Base-by-base conservation (phyloP, 2,888 invertebrate genomes). In the Campoplex nolae region DNA sequence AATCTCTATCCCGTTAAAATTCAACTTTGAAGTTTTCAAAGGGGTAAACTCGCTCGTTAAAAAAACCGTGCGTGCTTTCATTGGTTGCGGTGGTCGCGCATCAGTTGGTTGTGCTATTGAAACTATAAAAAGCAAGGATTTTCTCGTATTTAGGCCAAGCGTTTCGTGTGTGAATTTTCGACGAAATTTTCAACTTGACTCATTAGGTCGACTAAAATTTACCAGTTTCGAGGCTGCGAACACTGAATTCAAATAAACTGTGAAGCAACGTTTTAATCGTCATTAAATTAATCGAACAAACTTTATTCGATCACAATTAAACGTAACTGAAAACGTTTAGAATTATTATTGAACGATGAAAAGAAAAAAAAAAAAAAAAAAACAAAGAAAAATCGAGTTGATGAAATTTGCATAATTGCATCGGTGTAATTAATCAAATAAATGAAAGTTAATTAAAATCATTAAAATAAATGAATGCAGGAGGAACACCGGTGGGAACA, bases 161-260 rank as follows among this genome's bases (percentile, higher is more conserved):
- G 51, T 45, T 71, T 45, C 32, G 35, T 16, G 23, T 28, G 42
- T 45, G 73, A 8, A 18, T 16, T 58, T 58, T 42, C 18, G n/a
- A n/a, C 35, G 75, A 28, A 42, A 28, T 56, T 3, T 8, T 11
- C 23, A 58, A 42, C 58, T 58, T 45, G 58, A 75, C 58, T 75
- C 58, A 75, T 75, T 75, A 75, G 58, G 42, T 42, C 11, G 58
- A 75, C 28, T 54, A 35, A 54, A 48, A 51, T 51, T 67, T 45
- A 35, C 65, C 3, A 67, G 48, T 28, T 74, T 38, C 65, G 67
- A 81, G 74, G 32, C 1, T 42, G 18, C 16, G n/a, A n/a, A 42
- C 42, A 16, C 1, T 6, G 62, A 16, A 4, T 32, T 62, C 4
- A 7, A 32, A 32, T 58, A 13, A 32, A 62, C 28, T 58, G 23